Evolutionary conservation across 2,113 vertebrate genomes (phyloP).

Genomic region (Dendrocopos noguchii): DNA sequence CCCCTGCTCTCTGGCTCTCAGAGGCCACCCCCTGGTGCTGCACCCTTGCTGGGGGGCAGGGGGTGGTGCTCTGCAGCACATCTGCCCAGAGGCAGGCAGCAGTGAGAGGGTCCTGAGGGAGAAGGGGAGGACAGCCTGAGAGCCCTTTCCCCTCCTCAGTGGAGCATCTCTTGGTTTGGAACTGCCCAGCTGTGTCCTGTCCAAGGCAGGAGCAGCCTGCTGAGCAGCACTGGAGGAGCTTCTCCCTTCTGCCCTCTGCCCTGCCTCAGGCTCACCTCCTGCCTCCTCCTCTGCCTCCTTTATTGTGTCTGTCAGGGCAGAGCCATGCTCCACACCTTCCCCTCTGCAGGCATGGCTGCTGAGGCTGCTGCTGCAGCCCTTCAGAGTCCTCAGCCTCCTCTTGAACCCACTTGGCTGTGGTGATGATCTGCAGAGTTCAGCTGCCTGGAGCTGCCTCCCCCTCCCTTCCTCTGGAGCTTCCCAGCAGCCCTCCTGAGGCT

Average conservation of each 20-base stretch:
- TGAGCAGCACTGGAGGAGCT: neutral
- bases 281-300: neutral
- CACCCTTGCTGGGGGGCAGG: fast-evolving
- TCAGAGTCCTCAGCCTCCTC: neutral
- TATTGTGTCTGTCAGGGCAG: neutral
- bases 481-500: neutral
- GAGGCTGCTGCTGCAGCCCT: neutral
- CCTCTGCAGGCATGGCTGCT: neutral
- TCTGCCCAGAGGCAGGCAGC: neutral
- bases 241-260: neutral
- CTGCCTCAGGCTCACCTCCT: neutral
- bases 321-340: neutral
- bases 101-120: neutral
- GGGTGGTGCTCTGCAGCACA: neutral
- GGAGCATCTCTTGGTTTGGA: neutral
- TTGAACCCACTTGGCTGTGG: neutral
- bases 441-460: neutral
- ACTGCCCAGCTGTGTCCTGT: neutral
- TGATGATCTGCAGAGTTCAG: neutral
- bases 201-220: neutral
- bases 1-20: neutral
- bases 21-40: fast-evolving
- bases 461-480: neutral
- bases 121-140: neutral
- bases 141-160: neutral